Evolutionary conservation across 2,113 vertebrate genomes (phyloP).

Genomic region (Antigone vipio): DNA sequence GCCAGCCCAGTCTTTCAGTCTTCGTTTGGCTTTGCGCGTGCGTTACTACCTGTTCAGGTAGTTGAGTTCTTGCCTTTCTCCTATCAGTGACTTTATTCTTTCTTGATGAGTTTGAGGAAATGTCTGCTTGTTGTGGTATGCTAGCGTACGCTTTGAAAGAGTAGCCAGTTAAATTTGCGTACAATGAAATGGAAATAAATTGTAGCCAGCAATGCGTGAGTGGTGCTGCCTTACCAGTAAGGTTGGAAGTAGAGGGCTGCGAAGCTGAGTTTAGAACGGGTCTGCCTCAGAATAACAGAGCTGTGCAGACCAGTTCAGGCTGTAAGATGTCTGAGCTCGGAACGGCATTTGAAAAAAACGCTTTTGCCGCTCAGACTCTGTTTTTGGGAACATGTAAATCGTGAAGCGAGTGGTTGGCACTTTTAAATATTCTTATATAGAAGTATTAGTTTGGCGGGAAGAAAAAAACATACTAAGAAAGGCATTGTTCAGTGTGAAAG

Average conservation of each 20-base stretch:
- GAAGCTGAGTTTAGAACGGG: not conserved
- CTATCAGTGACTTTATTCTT: not conserved
- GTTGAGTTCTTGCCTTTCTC: not conserved
- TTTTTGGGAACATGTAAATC: not conserved
- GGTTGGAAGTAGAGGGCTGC: not conserved
- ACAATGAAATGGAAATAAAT: not conserved
- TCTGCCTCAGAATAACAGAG: not conserved
- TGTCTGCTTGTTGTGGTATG: not conserved
- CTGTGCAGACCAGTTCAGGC: not conserved
- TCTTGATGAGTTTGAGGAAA: not conserved
- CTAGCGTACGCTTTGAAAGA: fast-evolving
- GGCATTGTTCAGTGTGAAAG: not conserved
- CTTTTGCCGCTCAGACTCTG: not conserved
- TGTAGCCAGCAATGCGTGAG: not conserved
- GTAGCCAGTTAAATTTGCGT: fast-evolving
- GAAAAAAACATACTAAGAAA: not conserved
- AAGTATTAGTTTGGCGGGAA: not conserved
- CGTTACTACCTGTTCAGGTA: not conserved
- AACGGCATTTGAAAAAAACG: not conserved
- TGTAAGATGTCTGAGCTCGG: not conserved
- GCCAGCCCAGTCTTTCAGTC: fast-evolving
- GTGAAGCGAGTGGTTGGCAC: not conserved
- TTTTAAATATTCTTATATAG: not conserved
- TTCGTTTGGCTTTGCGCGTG: fast-evolving
- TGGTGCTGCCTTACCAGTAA: not conserved